Conservation (phyloP, 1,140 invertebrate species). For the Anastrepha obliqua region DNA sequence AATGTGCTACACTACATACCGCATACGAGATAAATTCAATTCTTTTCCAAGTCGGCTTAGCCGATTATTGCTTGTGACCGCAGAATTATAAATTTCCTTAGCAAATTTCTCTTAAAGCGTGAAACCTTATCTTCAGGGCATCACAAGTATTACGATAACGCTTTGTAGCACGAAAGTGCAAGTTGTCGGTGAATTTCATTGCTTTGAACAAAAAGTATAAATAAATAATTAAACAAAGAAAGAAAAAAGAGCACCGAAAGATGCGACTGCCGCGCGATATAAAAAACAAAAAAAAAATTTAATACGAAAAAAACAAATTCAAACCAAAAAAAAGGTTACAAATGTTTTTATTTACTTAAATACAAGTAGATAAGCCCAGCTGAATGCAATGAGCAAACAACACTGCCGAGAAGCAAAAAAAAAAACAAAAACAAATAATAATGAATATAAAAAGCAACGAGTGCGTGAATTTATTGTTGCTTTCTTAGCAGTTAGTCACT, state of each 20-base stretch:
- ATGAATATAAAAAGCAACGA: neutral
- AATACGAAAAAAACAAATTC: too few relatives aligned
- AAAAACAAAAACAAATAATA: neutral
- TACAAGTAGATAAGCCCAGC: neutral
- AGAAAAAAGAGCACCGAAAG: neutral
- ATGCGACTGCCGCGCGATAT: neutral
- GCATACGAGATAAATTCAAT: too few relatives aligned
- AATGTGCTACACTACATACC: too few relatives aligned
- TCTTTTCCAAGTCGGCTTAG: too few relatives aligned
- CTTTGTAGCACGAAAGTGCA: neutral
- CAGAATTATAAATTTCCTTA: too few relatives aligned
- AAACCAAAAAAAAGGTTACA: too few relatives aligned
- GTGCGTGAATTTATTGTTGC: slow-evolving; percentile 21
- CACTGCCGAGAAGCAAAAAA: neutral
- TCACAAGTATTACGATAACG: too few relatives aligned
- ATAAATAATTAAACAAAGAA: too few relatives aligned
- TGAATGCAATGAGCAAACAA: slow-evolving; percentile 13
- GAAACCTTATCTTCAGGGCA: too few relatives aligned
- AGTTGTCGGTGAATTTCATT: neutral
- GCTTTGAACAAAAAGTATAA: neutral
- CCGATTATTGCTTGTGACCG: too few relatives aligned
- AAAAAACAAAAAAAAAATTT: neutral
- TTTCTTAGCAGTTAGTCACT: neutral
- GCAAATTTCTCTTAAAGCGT: too few relatives aligned
- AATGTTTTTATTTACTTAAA: neutral